phyloP scores from a whole-genome alignment of 2,888 invertebrate species.

The Latheticus oryzae region DNA sequence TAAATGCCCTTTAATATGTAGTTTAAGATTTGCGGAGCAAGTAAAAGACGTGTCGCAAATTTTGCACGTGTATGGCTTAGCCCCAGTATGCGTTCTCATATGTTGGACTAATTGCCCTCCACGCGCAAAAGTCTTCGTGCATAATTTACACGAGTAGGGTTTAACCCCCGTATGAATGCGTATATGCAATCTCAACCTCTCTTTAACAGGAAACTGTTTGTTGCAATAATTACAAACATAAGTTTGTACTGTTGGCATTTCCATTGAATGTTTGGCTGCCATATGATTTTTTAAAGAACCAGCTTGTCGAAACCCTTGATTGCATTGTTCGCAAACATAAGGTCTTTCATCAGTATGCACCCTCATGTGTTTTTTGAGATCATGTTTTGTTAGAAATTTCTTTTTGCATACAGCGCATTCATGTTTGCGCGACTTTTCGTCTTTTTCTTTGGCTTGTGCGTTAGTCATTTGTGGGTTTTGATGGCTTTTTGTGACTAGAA shows the following conservation, averaged over 20 bases:
- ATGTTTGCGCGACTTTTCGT: conserved; percentile 64
- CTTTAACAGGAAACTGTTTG: conserved; percentile 81
- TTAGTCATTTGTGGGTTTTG: conserved; percentile 65
- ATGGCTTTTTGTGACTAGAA: conserved; percentile 50
- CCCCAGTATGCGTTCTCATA: conserved; percentile 78
- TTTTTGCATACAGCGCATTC: conserved; percentile 75
- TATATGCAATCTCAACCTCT: conserved; percentile 79
- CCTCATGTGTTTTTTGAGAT: conserved; percentile 75
- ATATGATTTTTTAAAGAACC: conserved; percentile 75
- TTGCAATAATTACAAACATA: conserved; percentile 81
- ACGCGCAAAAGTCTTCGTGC: conserved; percentile 76
- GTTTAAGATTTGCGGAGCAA: conserved; percentile 72
- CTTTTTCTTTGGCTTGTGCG: conserved; percentile 60
- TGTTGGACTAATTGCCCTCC: conserved; percentile 83
- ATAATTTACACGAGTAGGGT: conserved; percentile 74
- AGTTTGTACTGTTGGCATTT: conserved; percentile 62
- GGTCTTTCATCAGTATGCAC: conserved; percentile 76
- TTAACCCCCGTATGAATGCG: conserved; percentile 79
- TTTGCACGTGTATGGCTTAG: conserved; percentile 78
- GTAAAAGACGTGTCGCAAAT: conserved; percentile 80
- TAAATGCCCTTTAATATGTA: conserved; percentile 77
- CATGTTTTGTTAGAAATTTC: conserved; percentile 73
- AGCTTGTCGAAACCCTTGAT: conserved; percentile 73
- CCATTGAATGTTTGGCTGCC: conserved; percentile 68
- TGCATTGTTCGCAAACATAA: conserved; percentile 73